Conservation (phyloP, 2,797 vertebrate species). For the Parauchenoglanis ngamensis region DNA sequence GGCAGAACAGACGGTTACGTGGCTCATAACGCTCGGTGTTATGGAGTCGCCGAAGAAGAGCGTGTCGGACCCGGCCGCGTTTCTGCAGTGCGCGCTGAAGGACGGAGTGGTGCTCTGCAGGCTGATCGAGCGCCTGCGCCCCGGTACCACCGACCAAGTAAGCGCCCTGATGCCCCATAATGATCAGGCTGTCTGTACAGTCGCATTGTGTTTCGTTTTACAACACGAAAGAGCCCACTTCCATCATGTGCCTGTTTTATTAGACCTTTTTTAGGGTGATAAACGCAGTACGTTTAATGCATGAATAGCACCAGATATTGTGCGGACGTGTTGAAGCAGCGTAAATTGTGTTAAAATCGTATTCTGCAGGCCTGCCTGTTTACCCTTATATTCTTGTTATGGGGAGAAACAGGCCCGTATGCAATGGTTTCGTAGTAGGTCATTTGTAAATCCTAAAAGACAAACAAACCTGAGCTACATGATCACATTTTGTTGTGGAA, state of each 20-base stretch:
- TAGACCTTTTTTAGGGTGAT: not conserved
- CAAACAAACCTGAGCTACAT: constrained; percentile 11
- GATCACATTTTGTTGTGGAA: constrained; percentile 25
- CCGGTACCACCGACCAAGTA: constrained; percentile 90
- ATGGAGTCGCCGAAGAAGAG: constrained; percentile 95
- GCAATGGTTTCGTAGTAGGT: not conserved
- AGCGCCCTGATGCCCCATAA: constrained; percentile 52
- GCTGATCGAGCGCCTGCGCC: constrained; percentile 88
- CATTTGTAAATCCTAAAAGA: constrained; percentile 6
- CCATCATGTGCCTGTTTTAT: not conserved
- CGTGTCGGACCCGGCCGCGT: constrained; percentile 90
- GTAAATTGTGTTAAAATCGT: constrained; percentile 11
- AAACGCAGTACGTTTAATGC: not conserved
- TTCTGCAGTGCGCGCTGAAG: constrained; percentile 83
- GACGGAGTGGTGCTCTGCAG: constrained; percentile 91
- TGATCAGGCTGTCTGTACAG: constrained; percentile 26
- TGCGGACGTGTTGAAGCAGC: constrained; percentile 17
- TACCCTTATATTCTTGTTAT: not conserved
- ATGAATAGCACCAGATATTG: not conserved
- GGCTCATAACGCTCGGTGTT: constrained; percentile 93
- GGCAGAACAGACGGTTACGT: constrained; percentile 94
- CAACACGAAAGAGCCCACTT: not conserved
- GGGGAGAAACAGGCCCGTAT: not conserved
- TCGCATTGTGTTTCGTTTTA: not conserved
- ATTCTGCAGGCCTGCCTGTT: constrained; percentile 16